A percentile compares a stretch with the other conserved stretches of the same genome.
Conservation (phyloP, 2,797 vertebrate genomes). For the Macrochelys suwanniensis region DNA sequence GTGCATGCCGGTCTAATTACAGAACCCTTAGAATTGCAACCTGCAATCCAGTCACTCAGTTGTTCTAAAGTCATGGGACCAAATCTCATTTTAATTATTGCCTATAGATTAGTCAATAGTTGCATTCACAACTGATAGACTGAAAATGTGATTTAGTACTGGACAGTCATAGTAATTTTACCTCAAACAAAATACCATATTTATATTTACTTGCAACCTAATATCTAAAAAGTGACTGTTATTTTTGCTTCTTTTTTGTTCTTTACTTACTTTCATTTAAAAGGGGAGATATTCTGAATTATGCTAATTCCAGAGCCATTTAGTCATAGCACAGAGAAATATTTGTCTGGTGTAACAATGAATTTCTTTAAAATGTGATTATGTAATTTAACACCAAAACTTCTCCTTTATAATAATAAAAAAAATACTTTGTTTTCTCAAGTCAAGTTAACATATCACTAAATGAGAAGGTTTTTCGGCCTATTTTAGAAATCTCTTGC, state of each 20-base stretch:
- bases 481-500: not conserved
- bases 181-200: not conserved
- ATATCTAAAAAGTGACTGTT: not conserved
- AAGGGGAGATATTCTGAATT: not conserved
- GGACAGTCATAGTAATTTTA: not conserved
- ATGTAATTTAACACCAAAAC: not conserved
- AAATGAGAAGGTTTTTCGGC: not conserved
- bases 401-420: not conserved
- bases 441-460: not conserved
- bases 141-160: not conserved
- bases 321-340: not conserved
- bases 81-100: not conserved
- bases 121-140: not conserved
- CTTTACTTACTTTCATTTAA: not conserved
- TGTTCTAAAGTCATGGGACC: not conserved
- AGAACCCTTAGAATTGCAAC: not conserved
- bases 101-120: not conserved
- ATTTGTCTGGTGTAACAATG: not conserved
- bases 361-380: not conserved
- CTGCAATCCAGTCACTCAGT: not conserved
- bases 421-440: not conserved
- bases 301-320: not conserved
- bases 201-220: not conserved
- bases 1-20: constrained; percentile 1
- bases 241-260: not conserved